Conservation (phyloP, 2,888 invertebrate species). For the Ariolimax columbianus region DNA sequence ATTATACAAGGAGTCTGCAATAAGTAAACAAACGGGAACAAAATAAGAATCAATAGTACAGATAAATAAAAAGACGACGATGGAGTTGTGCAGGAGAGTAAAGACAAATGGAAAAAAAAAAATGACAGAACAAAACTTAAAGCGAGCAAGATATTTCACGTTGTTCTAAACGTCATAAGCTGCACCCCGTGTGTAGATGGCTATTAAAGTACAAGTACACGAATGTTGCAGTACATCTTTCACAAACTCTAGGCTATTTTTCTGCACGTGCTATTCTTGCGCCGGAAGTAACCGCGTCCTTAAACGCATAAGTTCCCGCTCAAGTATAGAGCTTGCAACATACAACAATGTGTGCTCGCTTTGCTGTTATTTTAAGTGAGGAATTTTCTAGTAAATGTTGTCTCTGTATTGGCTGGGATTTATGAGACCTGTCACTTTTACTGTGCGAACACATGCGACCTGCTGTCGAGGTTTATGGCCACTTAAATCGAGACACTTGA, state of each 20-base stretch:
- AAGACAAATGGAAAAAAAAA: no score
- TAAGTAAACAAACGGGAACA: no score
- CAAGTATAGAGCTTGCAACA: no score
- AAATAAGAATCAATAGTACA: no score
- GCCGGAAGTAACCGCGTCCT: neutral
- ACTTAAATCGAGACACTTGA: neutral
- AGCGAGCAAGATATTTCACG: no score
- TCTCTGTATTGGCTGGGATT: neutral
- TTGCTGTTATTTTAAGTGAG: neutral
- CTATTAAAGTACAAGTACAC: neutral
- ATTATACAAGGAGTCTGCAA: no score
- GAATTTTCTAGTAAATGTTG: neutral
- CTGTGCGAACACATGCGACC: neutral
- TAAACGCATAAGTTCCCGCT: no score
- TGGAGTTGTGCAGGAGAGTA: no score
- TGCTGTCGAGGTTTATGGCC: neutral
- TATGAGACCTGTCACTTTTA: neutral
- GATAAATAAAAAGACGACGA: no score
- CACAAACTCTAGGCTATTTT: neutral
- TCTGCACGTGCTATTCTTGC: neutral
- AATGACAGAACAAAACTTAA: no score
- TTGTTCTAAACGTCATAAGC: neutral
- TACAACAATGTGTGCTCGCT: neutral
- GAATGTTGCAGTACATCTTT: neutral
- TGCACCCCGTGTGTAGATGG: neutral